Base-by-base conservation (phyloP, 2,888 invertebrate species). In the Reticulitermes lucifugus region DNA sequence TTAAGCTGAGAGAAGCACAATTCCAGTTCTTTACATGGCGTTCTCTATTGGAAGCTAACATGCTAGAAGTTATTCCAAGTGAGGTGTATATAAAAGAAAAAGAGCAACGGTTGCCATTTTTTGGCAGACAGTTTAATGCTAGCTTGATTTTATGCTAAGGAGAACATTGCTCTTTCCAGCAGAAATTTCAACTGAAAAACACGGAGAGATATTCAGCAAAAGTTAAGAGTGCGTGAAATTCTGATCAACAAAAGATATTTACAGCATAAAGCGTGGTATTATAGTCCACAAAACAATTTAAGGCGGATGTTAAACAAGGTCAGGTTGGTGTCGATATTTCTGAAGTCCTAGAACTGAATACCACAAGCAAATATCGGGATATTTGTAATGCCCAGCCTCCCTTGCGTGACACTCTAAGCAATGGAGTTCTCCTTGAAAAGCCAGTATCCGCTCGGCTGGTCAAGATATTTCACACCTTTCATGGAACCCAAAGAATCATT, bases 151-250 rank as follows among this genome's bases (percentile, higher is more conserved):
- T 21, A 41, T 41, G 41, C 35, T 41, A 41, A 41, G 73, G 41
- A 73, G 73, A 73, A 46, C 21, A 14, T 46, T 77, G 77, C 46
- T 46, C 75, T 75, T 75, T 75, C 75, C 21, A 43, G 22, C 7
- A 43, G 35, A 35, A 29, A 43, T 75, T 75, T 46, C 5, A 29
- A 9, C 35, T 14, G 0, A 35, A 14, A n/a, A 46, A 46, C 46
- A 73, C 14, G 73, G 41, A 73, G 41, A 41, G 73, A 29, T 18
- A 41, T 29, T 41, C 21, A 22, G 22, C 10, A 21, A 77, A 77
- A 77, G 77, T 77, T 46, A 77, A 77, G 77, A 77, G 77, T 5
- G 43, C 77, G 41, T 46, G 25, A 77, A 43, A 46, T 77, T 77
- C 22, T 46, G 12, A 43, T 77, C 35, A 77, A 77, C 77, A 77